These are phyloP conservation scores for Capreolus pygargus DNA, from an alignment of 2,113 vertebrate species.

Conservation along the genomic window DNA sequence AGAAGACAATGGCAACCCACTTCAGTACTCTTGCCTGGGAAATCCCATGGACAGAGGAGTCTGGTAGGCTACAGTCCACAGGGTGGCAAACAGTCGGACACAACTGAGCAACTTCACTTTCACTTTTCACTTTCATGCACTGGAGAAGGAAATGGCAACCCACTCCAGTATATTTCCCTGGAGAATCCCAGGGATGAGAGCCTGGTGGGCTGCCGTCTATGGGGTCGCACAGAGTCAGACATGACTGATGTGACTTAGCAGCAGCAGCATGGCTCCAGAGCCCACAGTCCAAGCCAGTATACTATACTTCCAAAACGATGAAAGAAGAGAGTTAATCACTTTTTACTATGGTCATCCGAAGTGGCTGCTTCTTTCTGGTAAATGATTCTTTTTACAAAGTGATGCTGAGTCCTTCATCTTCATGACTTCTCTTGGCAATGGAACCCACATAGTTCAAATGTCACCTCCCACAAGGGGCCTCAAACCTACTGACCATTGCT, in stretches of 20 bases:
- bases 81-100: rapidly evolving
- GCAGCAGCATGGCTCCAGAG: background rate
- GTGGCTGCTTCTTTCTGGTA: background rate
- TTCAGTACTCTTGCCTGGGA: background rate
- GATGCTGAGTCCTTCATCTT: background rate
- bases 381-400: background rate
- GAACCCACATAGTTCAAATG: background rate
- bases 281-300: background rate
- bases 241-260: background rate
- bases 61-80: background rate
- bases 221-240: background rate
- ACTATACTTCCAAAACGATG: background rate
- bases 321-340: background rate
- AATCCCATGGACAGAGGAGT: background rate
- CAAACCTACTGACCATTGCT: background rate
- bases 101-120: background rate
- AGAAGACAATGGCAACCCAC: background rate
- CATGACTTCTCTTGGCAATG: background rate
- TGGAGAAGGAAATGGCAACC: background rate
- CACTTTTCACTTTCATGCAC: background rate
- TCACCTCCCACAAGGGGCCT: background rate
- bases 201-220: background rate
- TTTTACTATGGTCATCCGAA: background rate
- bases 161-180: background rate
- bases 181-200: background rate